Evolutionary conservation across 2,888 invertebrate genomes (phyloP).

Genomic region (Oithona nana): DNA sequence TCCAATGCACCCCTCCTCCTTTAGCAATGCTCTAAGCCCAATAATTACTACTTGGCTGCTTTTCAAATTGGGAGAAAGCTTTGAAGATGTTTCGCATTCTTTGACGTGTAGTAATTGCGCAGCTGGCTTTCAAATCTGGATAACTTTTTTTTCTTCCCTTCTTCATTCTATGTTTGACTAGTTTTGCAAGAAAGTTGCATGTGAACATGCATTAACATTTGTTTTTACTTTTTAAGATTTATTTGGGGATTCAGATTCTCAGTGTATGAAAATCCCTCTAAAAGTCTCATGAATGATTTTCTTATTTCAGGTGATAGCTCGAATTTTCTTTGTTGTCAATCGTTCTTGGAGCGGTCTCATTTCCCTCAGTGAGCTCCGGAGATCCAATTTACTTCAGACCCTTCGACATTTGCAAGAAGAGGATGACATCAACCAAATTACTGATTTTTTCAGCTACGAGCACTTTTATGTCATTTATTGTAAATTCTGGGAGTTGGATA

Average conservation of each 20-base stretch:
- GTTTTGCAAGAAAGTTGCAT: too few species aligned
- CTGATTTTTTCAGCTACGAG: slow-evolving; percentile 71
- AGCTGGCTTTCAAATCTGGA: background rate
- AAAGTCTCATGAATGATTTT: background rate
- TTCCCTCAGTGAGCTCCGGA: slow-evolving; percentile 64
- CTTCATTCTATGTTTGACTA: too few species aligned
- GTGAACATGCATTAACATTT: too few species aligned
- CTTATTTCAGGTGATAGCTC: slow-evolving; percentile 61
- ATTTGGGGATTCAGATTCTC: too few species aligned
- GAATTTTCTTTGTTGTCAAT: slow-evolving; percentile 92
- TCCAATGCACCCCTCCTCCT: too few species aligned
- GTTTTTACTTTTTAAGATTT: too few species aligned
- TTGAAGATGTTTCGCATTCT: background rate
- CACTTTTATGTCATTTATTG: slow-evolving; percentile 99
- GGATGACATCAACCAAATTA: slow-evolving; percentile 81
- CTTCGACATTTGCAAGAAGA: slow-evolving; percentile 47
- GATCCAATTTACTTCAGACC: slow-evolving; percentile 56
- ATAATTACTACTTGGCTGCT: too few species aligned
- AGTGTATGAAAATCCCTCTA: too few species aligned
- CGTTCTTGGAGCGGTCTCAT: slow-evolving; percentile 91
- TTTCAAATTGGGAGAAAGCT: background rate
- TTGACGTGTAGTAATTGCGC: background rate
- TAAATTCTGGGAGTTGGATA: slow-evolving; percentile 98
- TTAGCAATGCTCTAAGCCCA: too few species aligned
- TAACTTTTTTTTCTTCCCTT: background rate